A percentile compares a stretch with the other conserved stretches of the same genome.
These are phyloP conservation scores for Epirrhoe alternata DNA, from an alignment of 2,888 invertebrate genomes.

Conservation along the genomic window DNA sequence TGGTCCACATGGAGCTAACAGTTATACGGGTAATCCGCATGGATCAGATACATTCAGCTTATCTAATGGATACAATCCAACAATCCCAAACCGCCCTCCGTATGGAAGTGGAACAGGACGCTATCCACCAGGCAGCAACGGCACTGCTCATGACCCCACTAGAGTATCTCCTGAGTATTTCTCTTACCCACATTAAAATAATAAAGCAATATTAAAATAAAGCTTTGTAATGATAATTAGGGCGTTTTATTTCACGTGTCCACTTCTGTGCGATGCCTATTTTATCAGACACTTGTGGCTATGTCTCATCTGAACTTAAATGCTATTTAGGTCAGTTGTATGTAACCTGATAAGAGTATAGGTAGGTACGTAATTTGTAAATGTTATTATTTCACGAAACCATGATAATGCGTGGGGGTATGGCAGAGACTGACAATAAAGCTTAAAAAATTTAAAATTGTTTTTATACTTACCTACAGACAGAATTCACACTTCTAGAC, in stretches of 20 bases:
- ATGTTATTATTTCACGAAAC: not conserved
- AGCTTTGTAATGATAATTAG: conserved; percentile 8
- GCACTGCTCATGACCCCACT: conserved; percentile 49
- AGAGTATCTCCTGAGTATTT: conserved; percentile 53
- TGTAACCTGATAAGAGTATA: conserved; percentile 4
- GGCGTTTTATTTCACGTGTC: conserved; percentile 13
- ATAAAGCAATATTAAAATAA: conserved; percentile 3
- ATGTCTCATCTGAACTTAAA: not conserved
- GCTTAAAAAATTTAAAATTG: not conserved
- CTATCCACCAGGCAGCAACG: conserved; percentile 43
- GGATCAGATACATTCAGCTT: conserved; percentile 35
- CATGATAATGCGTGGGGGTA: not conserved
- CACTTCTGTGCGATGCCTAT: not conserved
- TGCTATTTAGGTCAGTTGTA: conserved; percentile 5
- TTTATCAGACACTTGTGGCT: not conserved
- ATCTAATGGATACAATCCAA: conserved; percentile 40
- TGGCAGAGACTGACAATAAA: not conserved
- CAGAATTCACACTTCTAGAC: no score
- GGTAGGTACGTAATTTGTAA: not conserved
- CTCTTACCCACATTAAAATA: conserved; percentile 40
- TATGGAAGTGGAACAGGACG: conserved; percentile 37
- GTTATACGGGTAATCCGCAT: conserved; percentile 26
- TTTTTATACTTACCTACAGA: not conserved
- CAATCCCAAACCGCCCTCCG: conserved; percentile 43
- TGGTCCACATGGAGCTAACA: conserved; percentile 17